These are phyloP conservation scores for Asbolus verrucosus DNA, from an alignment of 1,140 invertebrate genomes.

Conservation along the genomic window DNA sequence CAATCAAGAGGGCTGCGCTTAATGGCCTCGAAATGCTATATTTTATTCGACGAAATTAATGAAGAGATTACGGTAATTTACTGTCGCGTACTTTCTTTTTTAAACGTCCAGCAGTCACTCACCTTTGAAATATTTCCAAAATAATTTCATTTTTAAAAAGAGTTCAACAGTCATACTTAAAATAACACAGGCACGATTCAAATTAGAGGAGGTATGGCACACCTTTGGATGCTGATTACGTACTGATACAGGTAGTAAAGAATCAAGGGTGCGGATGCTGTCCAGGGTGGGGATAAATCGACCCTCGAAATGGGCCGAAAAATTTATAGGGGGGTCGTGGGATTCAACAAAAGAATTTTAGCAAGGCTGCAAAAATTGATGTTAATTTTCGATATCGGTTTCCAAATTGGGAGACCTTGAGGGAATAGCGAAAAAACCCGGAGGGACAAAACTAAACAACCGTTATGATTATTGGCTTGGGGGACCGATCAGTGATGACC, in stretches of 20 bases:
- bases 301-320: too few relatives aligned
- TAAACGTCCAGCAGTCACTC: slow-evolving; percentile 25
- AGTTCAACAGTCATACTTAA: slow-evolving; percentile 45
- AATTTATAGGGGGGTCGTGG: slow-evolving; percentile 45
- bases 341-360: slow-evolving; percentile 47
- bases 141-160: slow-evolving; percentile 48
- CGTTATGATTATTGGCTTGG: slow-evolving; percentile 2
- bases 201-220: background rate
- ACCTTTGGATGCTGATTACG: slow-evolving; percentile 50
- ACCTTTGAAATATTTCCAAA: slow-evolving; percentile 50
- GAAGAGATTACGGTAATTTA: slow-evolving; percentile 37
- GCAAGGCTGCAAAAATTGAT: slow-evolving; percentile 44
- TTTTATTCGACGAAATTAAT: slow-evolving; percentile 47
- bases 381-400: slow-evolving; percentile 49
- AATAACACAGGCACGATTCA: too few relatives aligned
- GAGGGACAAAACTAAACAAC: too few relatives aligned
- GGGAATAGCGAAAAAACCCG: background rate
- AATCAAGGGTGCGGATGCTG: slow-evolving; percentile 47
- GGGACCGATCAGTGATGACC: background rate
- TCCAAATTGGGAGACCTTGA: slow-evolving; percentile 7
- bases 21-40: slow-evolving; percentile 44
- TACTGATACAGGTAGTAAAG: slow-evolving; percentile 55
- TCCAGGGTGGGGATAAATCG: slow-evolving; percentile 47
- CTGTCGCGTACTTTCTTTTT: too few relatives aligned
- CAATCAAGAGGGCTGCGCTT: slow-evolving; percentile 57